Evolutionary conservation across 2,113 vertebrate species (phyloP), one percentile per base, ranked within the genome.

Genomic region (Paedocypris sp.): DNA sequence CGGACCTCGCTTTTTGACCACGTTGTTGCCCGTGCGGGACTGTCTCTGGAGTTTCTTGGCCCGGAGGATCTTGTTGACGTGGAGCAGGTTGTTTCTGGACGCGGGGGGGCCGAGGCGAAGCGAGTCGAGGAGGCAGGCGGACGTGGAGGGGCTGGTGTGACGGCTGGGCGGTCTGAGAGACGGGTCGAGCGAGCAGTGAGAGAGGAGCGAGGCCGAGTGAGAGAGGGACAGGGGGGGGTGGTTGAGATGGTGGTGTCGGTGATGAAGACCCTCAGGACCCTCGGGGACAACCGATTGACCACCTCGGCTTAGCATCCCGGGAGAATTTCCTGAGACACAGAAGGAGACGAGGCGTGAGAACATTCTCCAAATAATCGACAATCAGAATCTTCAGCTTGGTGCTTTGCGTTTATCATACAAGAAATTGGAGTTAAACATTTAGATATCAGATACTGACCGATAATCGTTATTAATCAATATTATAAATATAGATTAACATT

Each of bases 51-150:
- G 89, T 79, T 93, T 85, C 82, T 98, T 99, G 78, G 91, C 94
- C 60, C 94, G 94, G 64, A 99, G 83, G 80, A 99, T 98, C 82
- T 98, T 99, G 86, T 98, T 99, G 73, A 98, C 94, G 0, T 99
- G 95, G 75, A 95, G 91, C 76, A 99, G 82, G 73, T 91, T 97
- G 86, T 94, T 93, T 80, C 95, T 99, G 1, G 91, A 90, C 72
- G 89, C 87, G 69, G 91, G 86, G 20, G 77, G 71, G 32, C 82
- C 78, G 20, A 78, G 69, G 31, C 51, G 36, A 32, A 41, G 31
- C 1, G 49, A 62, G 46, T 80, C 75, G 62, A 77, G 58, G 73
- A 73, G 73, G 63, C 72, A 81, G 60, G 68, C 11, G 39, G 50
- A 62, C 1, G 67, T 11, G 2, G 73, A 70, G 11, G 67, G 70